Evolutionary conservation across 92 coral and sea anemone species (phyloP), one percentile per base, ranked within the genome.

Genomic region (Epizoanthus fatuus): DNA sequence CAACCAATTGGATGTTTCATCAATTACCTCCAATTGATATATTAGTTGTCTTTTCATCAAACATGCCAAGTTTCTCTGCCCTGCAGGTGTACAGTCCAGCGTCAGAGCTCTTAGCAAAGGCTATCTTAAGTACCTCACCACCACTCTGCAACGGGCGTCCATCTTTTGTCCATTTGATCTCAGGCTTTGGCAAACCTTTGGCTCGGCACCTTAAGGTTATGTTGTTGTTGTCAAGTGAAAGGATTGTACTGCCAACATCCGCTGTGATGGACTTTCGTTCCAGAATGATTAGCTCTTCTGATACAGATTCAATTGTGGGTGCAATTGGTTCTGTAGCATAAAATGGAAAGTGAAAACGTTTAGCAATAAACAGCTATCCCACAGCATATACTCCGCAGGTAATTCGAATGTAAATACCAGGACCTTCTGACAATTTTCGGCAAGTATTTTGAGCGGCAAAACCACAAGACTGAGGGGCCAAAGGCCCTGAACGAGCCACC

Each of bases 161-260:
- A 65, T 83, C 90, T 81, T 80, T 90, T 17, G 59, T 69, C 98
- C 98, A 96, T 70, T 88, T 64, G 60, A 93, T 91, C 16, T 72
- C 77, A 47, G 98, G 98, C 71, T 54, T 82, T 63, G 98, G 98
- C 17, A 81, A 56, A 39, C 98, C 98, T 59, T 81, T 81, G 14
- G 84, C 96, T 37, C 79, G 80, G 79, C 98, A 96, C 63, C 80
- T 69, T 38, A 94, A 74, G 58, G 95, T 89, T 65, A 94, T 86
- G 79, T 82, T 88, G 63, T 92, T 94, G 47, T 90, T 80, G 20
- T 89, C 85, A 11, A 92, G 87, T 56, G 97, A 40, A 59, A 59
- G 82, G 56, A 77, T 77, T 19, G 51, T 77, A 45, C 82, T 77
- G 4, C 82, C 82, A 6, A 77, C 58, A 20, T 77, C 82, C 10